phyloP scores from a whole-genome alignment of 2,113 vertebrate genomes.

The Neoarius graeffei region DNA sequence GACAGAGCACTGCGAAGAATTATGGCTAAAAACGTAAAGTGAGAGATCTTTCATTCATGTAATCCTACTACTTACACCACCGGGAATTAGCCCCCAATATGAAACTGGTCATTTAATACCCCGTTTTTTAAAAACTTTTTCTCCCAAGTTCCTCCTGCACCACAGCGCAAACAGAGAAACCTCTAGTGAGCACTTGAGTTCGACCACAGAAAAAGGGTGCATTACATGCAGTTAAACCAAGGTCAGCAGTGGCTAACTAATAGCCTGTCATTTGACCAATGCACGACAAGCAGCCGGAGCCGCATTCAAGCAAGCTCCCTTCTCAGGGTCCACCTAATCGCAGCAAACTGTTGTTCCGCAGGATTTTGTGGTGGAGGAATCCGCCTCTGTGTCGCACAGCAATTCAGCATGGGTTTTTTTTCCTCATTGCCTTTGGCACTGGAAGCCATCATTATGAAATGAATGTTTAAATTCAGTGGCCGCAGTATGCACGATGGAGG shows the following conservation, averaged over 20 bases:
- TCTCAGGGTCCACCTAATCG: conserved; percentile 24
- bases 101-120: conserved; percentile 20
- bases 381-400: conserved; percentile 37
- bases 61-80: conserved; percentile 50
- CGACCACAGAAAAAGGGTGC: conserved; percentile 49
- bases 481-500: conserved; percentile 21
- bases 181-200: conserved; percentile 41
- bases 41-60: conserved; percentile 30
- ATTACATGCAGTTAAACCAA: conserved; percentile 46
- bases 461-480: conserved; percentile 14
- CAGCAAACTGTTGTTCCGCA: conserved; percentile 35
- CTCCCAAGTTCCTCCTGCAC: conserved; percentile 34
- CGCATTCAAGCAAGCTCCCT: conserved; percentile 5
- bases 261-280: conserved; percentile 17
- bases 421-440: conserved; percentile 35
- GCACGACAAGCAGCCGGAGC: conserved; percentile 18
- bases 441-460: conserved; percentile 44
- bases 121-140: conserved; percentile 20
- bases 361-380: conserved; percentile 44
- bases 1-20: conserved; percentile 17
- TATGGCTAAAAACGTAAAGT: neutral
- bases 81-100: neutral
- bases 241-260: conserved; percentile 38
- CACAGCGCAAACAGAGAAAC: conserved; percentile 50
- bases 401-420: conserved; percentile 34